Base-by-base conservation (phyloP, 2,888 invertebrate genomes). In the Agrochola macilenta region DNA sequence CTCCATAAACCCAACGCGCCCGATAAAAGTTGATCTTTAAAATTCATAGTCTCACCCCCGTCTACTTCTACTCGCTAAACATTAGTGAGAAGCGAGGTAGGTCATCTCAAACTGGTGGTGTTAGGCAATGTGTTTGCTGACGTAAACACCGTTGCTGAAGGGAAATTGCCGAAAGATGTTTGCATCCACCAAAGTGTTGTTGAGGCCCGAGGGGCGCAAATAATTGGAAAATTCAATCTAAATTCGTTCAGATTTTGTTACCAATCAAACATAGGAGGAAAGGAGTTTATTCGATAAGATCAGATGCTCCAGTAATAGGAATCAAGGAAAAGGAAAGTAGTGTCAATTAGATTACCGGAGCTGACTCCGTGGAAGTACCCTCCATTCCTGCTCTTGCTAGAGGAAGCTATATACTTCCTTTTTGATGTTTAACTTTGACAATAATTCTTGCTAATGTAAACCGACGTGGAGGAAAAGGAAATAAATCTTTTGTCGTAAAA, bases 81-180 rank as follows among this genome's bases (percentile, higher is more conserved):
- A 74, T 83, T 54, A 73, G 79, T 74, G 76, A 81, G 81, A 79
- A 69, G 23, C 68, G 74, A 57, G 84, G 85, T n/a, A 83, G 94
- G 80, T 89, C 94, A 84, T 69, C 69, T 60, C 82, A 88, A 46
- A 81, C 79, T 93, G 94, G 94, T 83, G 79, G 85, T 79, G 79
- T 86, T 85, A 80, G 65, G 87, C 89, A 88, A 89, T 90, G 91
- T 94, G 92, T 94, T 94, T 93, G 91, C 91, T 91, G 91, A 91
- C 91, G 92, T 91, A 92, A 94, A 93, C 93, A 93, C 86, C 88
- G 90, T 87, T 89, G 90, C 91, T 87, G 89, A 86, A 90, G 91
- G 91, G 91, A 92, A 93, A 94, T 93, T 90, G 89, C 90, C 90
- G 90, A 92, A 94, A 93, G 93, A 93, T 94, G 92, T 94, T 95